These are phyloP conservation scores for Corythoichthys intestinalis DNA, from an alignment of 2,113 vertebrate species.

Conservation along the genomic window DNA sequence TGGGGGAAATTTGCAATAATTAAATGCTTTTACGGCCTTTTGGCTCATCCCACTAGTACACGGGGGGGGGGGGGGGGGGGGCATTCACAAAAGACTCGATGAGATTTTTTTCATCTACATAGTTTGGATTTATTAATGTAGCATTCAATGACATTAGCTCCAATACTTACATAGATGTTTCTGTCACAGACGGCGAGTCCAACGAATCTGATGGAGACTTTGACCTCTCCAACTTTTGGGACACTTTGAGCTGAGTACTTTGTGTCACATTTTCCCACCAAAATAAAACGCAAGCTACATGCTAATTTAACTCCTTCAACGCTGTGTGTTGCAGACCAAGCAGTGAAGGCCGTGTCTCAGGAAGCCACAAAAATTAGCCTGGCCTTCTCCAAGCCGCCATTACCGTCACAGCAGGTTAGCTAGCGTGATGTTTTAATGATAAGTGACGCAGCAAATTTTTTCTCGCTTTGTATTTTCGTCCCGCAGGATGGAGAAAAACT, in stretches of 20 bases:
- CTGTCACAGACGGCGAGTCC: constrained; percentile 78
- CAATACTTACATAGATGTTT: neutral
- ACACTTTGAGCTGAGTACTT: constrained; percentile 76
- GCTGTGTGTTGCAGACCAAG: constrained; percentile 69
- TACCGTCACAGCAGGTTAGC: constrained; percentile 77
- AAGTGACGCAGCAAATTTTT: too few species aligned
- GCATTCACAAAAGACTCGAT: too few species aligned
- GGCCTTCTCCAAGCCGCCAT: constrained; percentile 76
- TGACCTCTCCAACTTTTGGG: constrained; percentile 81
- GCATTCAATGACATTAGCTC: too few species aligned
- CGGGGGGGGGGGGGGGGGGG: too few species aligned
- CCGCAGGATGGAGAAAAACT: constrained; percentile 76
- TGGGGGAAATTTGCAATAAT: too few species aligned
- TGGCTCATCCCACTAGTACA: too few species aligned
- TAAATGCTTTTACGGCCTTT: too few species aligned
- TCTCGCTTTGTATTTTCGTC: neutral
- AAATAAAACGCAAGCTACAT: neutral
- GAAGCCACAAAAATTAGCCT: constrained; percentile 86
- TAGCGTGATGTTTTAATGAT: neutral
- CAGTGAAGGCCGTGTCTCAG: constrained; percentile 75
- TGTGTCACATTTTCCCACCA: neutral
- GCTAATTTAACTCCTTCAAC: neutral
- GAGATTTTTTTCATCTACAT: too few species aligned
- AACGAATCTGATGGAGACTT: constrained; percentile 73
- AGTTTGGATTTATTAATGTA: too few species aligned